These are phyloP conservation scores for Andrena camellia DNA, from an alignment of 2,888 invertebrate species.

Conservation along the genomic window DNA sequence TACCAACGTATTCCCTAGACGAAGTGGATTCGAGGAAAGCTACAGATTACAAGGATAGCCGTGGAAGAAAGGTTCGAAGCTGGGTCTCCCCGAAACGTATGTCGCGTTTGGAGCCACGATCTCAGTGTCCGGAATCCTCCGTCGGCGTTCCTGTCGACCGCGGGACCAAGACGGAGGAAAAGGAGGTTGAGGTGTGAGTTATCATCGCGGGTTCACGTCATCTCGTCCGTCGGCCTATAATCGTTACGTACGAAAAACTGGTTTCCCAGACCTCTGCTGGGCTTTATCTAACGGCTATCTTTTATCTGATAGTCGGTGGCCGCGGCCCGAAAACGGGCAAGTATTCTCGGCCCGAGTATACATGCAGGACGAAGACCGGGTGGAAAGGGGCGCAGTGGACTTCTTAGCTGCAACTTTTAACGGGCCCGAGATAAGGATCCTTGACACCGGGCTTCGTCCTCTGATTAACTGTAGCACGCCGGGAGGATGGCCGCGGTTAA, in stretches of 20 bases:
- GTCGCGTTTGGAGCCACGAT: background rate
- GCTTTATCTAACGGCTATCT: slow-evolving; percentile 73
- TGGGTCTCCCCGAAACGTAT: no score
- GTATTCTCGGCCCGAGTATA: slow-evolving; percentile 5
- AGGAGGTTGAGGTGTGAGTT: slow-evolving; percentile 43
- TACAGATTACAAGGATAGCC: no score
- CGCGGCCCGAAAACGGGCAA: slow-evolving; percentile 45
- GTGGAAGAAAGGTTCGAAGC: no score
- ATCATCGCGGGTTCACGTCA: slow-evolving; percentile 64
- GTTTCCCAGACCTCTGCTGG: slow-evolving; percentile 57
- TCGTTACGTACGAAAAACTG: slow-evolving; percentile 75
- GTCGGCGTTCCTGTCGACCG: slow-evolving; percentile 11
- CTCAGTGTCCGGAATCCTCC: slow-evolving; percentile 10
- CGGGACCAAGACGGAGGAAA: slow-evolving; percentile 23
- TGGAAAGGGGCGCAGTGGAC: background rate
- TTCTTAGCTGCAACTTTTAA: slow-evolving; percentile 41
- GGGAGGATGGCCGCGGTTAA: slow-evolving; percentile 1
- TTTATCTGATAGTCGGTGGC: slow-evolving; percentile 69
- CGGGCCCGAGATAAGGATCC: slow-evolving; percentile 57
- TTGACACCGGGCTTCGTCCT: slow-evolving; percentile 47
- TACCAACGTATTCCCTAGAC: no score
- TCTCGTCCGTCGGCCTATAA: slow-evolving; percentile 66
- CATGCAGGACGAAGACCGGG: slow-evolving; percentile 20
- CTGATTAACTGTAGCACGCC: slow-evolving; percentile 46
- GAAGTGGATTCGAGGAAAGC: no score